Evolutionary conservation across 1,140 invertebrate genomes (phyloP), one percentile per base, ranked within the genome.

Genomic region (Calliopsis andreniformis): DNA sequence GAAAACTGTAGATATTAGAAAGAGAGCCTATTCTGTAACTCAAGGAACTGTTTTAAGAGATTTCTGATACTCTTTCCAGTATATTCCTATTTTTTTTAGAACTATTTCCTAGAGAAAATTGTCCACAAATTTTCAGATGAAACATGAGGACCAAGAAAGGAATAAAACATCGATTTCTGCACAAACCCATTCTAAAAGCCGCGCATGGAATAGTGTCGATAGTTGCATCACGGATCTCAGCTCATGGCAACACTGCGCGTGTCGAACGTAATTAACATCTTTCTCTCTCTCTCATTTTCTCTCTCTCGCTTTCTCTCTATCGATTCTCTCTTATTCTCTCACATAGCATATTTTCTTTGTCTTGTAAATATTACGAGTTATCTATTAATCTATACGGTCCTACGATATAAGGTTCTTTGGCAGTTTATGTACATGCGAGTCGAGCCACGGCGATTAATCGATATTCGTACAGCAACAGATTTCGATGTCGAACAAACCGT

Each of bases 341-440:
- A 69, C 67, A 70, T 45, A 25, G 0, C 58, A 2, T 62, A 16
- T 76, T 62, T 42, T 64, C 16, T 61, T 30, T 78, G 81, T 71
- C 70, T 81, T 78, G 86, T 77, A 80, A 87, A 47, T 67, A 56
- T 87, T 87, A 88, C 39, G 77, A 64, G 75, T 82, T 87, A 88
- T 42, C 79, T 87, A 85, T 80, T 83, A 86, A 84, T 49, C 84
- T 88, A 83, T 62, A 83, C 81, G 79, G 80, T 75, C 68, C 82
- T 85, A 86, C 78, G 82, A 83, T 62, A 76, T 80, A 86, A 63
- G 81, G 79, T 87, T 77, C 73, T 72, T 79, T 87, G 87, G 87
- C 87, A 89, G 87, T 89, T 87, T 89, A 76, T 89, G 80, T 88
- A 88, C 88, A 89, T 80, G 82, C 80, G 78, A 45, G 45, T 78